phyloP scores from a whole-genome alignment of 2,888 invertebrate species.

The Apodemia duryi region DNA sequence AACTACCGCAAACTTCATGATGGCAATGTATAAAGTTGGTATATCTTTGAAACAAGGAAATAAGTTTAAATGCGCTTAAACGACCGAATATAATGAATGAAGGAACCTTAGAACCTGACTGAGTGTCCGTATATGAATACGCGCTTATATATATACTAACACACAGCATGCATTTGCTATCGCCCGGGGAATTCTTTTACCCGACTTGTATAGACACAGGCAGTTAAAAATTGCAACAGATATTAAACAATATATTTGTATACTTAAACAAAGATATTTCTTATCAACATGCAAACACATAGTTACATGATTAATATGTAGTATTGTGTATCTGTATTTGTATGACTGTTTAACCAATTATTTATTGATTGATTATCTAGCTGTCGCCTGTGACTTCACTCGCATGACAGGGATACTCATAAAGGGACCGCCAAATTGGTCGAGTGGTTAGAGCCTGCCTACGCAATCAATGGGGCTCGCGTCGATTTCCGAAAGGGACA shows the following conservation, averaged over 20 bases:
- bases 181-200: background rate
- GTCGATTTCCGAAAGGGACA: too few relatives aligned
- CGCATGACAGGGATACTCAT: too few relatives aligned
- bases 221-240: background rate
- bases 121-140: background rate
- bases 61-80: background rate
- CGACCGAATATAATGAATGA: background rate
- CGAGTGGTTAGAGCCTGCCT: too few relatives aligned
- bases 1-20: slow-evolving; percentile 14
- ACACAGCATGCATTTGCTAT: background rate
- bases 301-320: background rate
- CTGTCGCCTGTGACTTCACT: too few relatives aligned
- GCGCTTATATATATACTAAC: slow-evolving; percentile 4
- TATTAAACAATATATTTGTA: slow-evolving; percentile 7
- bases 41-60: too few relatives aligned
- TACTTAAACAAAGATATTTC: background rate
- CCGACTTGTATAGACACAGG: background rate
- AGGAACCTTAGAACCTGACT: background rate
- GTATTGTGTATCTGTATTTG: background rate
- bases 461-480: too few relatives aligned
- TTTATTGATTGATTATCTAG: too few relatives aligned
- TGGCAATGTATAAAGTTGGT: background rate
- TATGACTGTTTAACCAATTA: background rate
- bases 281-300: background rate
- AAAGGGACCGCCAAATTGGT: too few relatives aligned